phyloP scores from a whole-genome alignment of 1,140 invertebrate species.

The Polypedilum pembai region DNA sequence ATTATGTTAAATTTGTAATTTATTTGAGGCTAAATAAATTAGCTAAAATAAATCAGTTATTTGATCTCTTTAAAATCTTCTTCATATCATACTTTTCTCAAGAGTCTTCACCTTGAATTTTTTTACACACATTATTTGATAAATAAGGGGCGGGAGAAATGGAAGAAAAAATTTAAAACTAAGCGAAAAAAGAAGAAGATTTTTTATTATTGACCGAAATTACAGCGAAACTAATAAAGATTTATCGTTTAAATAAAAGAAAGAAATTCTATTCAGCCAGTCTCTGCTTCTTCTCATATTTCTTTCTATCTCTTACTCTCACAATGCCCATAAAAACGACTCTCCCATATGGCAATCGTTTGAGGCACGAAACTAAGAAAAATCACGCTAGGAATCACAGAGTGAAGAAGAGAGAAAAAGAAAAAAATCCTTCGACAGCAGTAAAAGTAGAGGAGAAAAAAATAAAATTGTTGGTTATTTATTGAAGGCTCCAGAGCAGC shows the following conservation, averaged over 20 bases:
- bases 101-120: too few relatives aligned
- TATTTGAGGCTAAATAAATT: too few relatives aligned
- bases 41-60: too few relatives aligned
- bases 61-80: too few relatives aligned
- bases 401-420: background rate
- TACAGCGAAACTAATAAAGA: constrained; percentile 18
- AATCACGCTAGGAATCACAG: background rate
- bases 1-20: too few relatives aligned
- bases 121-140: too few relatives aligned
- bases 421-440: constrained; percentile 2
- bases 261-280: background rate
- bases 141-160: too few relatives aligned
- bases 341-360: background rate
- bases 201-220: background rate
- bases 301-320: background rate
- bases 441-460: background rate
- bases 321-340: background rate
- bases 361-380: background rate
- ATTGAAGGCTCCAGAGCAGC: background rate
- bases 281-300: background rate
- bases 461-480: background rate
- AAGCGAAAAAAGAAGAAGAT: too few relatives aligned
- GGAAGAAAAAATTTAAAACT: too few relatives aligned
- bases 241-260: background rate
- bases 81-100: too few relatives aligned